Evolutionary conservation across 2,113 vertebrate species (phyloP), one percentile per base, ranked within the genome.

Genomic region (Aleadryas rufinucha): DNA sequence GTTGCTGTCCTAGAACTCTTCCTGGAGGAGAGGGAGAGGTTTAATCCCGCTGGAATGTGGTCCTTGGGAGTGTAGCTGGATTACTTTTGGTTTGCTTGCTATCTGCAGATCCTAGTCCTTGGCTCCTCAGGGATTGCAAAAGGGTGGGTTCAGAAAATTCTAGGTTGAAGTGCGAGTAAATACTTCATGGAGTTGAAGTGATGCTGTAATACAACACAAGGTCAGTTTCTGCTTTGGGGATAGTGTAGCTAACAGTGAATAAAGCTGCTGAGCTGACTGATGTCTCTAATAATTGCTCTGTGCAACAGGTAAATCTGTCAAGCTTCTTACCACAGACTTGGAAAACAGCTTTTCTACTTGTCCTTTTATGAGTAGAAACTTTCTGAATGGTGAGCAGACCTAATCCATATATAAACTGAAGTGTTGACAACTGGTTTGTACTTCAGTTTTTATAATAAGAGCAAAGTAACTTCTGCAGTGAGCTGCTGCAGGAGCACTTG

Each of bases 31-130:
- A 57, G 59, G 71, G 81, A 93, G 88, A 88, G 70, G 39, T 84
- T 96, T 96, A 93, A 92, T 93, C 87, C 78, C 84, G 18, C 52
- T 93, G 72, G 92, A 96, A 80, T 76, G 77, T 54, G 61, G 45
- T 66, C 19, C 28, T 83, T 8, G 23, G 59, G 84, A 84, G 52
- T 57, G 59, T 52, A 94, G 83, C 45, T 96, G 68, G 47, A 47
- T 68, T 54, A 47, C 61, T 87, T 93, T 83, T 83, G 82, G 64
- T 69, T 85, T 91, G 66, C 63, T 80, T 89, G 84, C 85, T 91
- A 11, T 93, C 70, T 90, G 78, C 21, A 45, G 15, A 78, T 87
- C 20, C 30, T 19, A 21, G 59, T 86, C 85, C 79, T 91, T 93
- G 87, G 24, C 66, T 93, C 24, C 21, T 47, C 31, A 39, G 42